Percentiles rank a stretch among this genome's conserved stretches.
Evolutionary conservation across 2,113 vertebrate genomes (phyloP).

Genomic region (Myotis yumanensis): DNA sequence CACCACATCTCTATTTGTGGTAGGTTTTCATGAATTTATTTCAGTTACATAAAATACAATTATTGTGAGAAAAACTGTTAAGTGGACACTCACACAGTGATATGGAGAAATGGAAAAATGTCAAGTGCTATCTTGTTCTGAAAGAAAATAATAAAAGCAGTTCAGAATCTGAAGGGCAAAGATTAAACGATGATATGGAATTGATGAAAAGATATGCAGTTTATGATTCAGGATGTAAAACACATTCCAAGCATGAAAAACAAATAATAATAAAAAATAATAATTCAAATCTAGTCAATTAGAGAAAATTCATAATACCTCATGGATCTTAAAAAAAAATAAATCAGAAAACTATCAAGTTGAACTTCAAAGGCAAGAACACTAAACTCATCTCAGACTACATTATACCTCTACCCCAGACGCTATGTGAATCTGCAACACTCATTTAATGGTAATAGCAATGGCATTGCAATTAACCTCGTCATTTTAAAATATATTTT

Average conservation of each 20-base stretch:
- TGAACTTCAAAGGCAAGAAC: constrained; percentile 26
- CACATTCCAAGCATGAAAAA: background rate
- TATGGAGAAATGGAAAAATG: background rate
- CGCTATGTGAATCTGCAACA: background rate
- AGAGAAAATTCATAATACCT: background rate
- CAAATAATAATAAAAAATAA: background rate
- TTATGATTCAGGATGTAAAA: background rate
- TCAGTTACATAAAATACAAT: constrained; percentile 8
- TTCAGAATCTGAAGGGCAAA: background rate
- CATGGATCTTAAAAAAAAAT: background rate
- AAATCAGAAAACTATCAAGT: background rate
- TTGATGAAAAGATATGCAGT: background rate
- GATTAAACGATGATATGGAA: constrained; percentile 12
- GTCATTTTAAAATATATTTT: too few species aligned
- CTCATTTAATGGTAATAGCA: background rate
- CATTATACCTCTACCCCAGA: background rate
- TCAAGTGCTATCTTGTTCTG: background rate
- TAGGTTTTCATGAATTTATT: background rate
- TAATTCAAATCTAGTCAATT: background rate
- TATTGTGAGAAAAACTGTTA: background rate
- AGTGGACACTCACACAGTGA: background rate
- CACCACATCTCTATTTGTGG: background rate
- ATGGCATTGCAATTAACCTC: background rate
- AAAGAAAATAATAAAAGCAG: background rate
- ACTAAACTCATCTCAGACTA: background rate